Evolutionary conservation across 2,888 invertebrate species (phyloP).

Genomic region (Aspidiotus destructor): DNA sequence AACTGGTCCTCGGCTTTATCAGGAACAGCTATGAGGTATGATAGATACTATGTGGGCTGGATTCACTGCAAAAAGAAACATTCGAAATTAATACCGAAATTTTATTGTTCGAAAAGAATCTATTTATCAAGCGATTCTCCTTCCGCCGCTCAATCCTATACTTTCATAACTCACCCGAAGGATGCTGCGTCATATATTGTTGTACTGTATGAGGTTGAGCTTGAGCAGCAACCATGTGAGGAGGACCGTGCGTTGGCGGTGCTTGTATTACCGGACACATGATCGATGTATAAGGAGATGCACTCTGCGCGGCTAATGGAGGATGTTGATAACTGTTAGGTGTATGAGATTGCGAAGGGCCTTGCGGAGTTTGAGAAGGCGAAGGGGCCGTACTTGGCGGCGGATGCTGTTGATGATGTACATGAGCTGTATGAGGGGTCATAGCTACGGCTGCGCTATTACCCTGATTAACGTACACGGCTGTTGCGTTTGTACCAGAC

Average conservation of each 20-base stretch:
- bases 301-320: conserved; percentile 20
- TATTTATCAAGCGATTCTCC: neutral
- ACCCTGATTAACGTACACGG: conserved; percentile 21
- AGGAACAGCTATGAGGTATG: conserved; percentile 28
- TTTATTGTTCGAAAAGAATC: neutral
- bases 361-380: conserved; percentile 31
- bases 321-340: conserved; percentile 29
- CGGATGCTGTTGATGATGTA: conserved; percentile 24
- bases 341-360: conserved; percentile 30
- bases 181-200: conserved; percentile 26
- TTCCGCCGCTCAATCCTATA: neutral
- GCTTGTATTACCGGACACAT: conserved; percentile 22
- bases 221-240: conserved; percentile 26
- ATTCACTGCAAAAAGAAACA: conserved; percentile 2
- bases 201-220: conserved; percentile 20
- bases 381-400: conserved; percentile 30
- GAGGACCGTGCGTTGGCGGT: conserved; percentile 23
- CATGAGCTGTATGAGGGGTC: conserved; percentile 22
- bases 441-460: conserved; percentile 12
- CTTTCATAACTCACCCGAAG: conserved; percentile 13
- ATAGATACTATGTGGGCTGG: conserved; percentile 20
- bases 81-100: neutral
- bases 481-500: conserved; percentile 20
- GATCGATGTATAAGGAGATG: conserved; percentile 12
- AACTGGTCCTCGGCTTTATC: neutral